A percentile compares a stretch with the other conserved stretches of the same genome.
Evolutionary conservation across 2,797 vertebrate species (phyloP).

Genomic region (Selene dorsalis): DNA sequence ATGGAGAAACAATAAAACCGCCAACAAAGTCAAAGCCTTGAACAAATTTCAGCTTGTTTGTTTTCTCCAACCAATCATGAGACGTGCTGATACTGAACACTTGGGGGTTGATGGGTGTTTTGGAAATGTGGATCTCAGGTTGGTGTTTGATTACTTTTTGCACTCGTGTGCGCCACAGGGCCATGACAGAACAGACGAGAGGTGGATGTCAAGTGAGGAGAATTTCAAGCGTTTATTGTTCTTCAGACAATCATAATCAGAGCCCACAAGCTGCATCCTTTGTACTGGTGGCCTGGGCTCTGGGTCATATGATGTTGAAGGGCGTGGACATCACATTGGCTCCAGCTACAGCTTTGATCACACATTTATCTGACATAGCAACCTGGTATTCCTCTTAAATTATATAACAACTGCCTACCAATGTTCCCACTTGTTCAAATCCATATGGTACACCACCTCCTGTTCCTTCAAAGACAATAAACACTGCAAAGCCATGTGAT

Average conservation of each 20-base stretch:
- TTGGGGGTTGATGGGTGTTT: constrained; percentile 35
- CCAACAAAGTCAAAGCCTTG: constrained; percentile 6
- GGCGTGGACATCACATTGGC: too few species aligned
- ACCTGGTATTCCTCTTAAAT: not conserved
- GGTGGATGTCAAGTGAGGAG: constrained; percentile 3
- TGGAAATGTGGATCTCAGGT: constrained; percentile 10
- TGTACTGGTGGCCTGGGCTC: not conserved
- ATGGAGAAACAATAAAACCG: not conserved
- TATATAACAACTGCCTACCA: not conserved
- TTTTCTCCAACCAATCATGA: constrained; percentile 19
- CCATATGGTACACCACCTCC: not conserved
- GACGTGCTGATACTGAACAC: not conserved
- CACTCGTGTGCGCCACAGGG: not conserved
- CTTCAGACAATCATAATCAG: constrained; percentile 5
- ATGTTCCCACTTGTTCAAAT: not conserved
- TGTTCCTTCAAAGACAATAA: too few species aligned
- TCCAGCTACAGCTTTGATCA: not conserved
- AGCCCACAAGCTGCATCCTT: not conserved
- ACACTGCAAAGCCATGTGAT: not conserved
- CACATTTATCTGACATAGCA: not conserved
- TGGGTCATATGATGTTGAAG: not conserved
- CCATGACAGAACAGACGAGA: not conserved
- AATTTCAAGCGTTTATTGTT: constrained; percentile 11
- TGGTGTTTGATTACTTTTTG: constrained; percentile 27
- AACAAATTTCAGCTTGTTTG: constrained; percentile 19